Percentiles rank a stretch among this genome's conserved stretches.
phyloP scores from a whole-genome alignment of 2,113 vertebrate species.

The Datnioides undecimradiatus region DNA sequence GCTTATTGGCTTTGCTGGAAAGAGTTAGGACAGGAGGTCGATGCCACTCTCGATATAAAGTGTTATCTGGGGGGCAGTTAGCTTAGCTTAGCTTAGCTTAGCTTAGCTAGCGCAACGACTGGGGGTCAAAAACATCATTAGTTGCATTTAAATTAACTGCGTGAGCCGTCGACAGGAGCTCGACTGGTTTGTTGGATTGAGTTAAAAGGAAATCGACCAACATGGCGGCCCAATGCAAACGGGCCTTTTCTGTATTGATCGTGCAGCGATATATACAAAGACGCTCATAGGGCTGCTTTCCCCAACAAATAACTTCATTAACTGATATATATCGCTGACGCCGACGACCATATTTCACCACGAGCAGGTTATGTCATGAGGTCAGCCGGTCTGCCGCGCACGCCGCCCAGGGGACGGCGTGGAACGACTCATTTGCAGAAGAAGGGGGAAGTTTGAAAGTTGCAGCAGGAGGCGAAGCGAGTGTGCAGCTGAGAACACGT shows the following conservation, averaged over 20 bases:
- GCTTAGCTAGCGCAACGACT: not conserved
- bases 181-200: no score
- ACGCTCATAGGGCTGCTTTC: no score
- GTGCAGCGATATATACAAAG: no score
- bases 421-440: slow-evolving; percentile 42
- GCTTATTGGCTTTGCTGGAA: not conserved
- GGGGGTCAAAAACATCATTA: slow-evolving; percentile 18
- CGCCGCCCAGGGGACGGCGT: slow-evolving; percentile 20
- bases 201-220: no score
- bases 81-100: not conserved
- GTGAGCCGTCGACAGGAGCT: slow-evolving; percentile 32
- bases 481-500: slow-evolving; percentile 36
- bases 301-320: no score
- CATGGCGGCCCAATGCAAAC: no score
- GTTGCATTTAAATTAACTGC: slow-evolving; percentile 36
- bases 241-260: no score
- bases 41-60: not conserved
- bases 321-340: no score
- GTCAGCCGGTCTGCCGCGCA: no score
- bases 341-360: no score
- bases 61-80: not conserved
- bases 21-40: not conserved
- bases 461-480: slow-evolving; percentile 33
- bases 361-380: no score
- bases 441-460: slow-evolving; percentile 52